These are phyloP conservation scores for Sylvia atricapilla DNA, from an alignment of 2,113 vertebrate species.

Conservation along the genomic window DNA sequence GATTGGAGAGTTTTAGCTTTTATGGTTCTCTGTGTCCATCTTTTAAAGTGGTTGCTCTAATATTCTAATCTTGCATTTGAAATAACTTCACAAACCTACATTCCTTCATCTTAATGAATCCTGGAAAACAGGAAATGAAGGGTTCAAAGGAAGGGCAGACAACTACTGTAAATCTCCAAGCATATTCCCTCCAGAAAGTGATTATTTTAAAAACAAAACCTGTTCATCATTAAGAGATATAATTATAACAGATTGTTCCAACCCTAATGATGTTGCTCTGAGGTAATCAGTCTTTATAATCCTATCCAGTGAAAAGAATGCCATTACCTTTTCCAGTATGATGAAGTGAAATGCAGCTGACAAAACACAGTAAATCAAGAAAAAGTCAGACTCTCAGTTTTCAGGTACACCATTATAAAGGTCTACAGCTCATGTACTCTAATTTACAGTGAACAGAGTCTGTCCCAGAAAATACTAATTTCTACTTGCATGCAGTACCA, in stretches of 20 bases:
- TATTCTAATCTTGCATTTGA: conserved; percentile 22
- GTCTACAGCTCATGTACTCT: not conserved
- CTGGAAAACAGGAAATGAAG: conserved; percentile 78
- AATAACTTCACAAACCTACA: conserved; percentile 69
- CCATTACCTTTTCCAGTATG: conserved; percentile 73
- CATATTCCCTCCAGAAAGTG: conserved; percentile 67
- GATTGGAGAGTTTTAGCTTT: not conserved
- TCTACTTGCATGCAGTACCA: not conserved
- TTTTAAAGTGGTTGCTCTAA: not conserved
- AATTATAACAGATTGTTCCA: conserved; percentile 79
- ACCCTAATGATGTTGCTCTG: conserved; percentile 56
- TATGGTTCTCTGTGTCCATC: not conserved
- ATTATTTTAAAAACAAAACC: conserved; percentile 71
- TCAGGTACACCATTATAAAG: not conserved
- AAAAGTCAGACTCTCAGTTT: conserved; percentile 14
- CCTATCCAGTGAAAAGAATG: conserved; percentile 39
- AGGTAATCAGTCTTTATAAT: conserved; percentile 71
- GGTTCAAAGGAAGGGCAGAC: conserved; percentile 76
- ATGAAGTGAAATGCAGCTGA: conserved; percentile 73
- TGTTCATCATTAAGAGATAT: conserved; percentile 76
- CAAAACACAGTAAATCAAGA: conserved; percentile 73
- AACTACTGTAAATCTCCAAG: conserved; percentile 84
- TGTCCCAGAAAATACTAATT: conserved; percentile 3
- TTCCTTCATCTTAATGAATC: conserved; percentile 67
- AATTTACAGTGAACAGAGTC: conserved; percentile 17